phyloP scores from a whole-genome alignment of 2,113 vertebrate species.

The Euleptes europaea region DNA sequence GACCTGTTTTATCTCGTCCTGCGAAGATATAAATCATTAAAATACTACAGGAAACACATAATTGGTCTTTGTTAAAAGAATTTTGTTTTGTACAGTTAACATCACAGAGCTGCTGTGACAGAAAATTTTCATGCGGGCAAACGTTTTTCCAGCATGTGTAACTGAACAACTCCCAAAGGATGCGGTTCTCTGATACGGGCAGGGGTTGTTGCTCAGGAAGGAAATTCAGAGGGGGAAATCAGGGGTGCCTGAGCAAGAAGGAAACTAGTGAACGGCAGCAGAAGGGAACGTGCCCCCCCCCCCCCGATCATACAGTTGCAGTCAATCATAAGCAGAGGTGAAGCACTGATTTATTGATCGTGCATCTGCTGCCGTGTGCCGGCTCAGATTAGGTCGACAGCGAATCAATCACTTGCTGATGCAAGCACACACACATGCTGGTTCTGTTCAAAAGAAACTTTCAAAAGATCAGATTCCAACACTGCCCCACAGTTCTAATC shows the following conservation, averaged over 20 bases:
- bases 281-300: conserved; percentile 14
- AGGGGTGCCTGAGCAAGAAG: background rate
- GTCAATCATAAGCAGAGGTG: conserved; percentile 41
- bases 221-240: conserved; percentile 5
- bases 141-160: background rate
- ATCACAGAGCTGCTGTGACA: background rate
- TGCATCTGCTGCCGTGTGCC: conserved; percentile 30
- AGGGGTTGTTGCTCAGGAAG: conserved; percentile 2
- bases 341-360: conserved; percentile 36
- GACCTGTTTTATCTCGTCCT: too few species aligned
- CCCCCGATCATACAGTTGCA: background rate
- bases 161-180: background rate
- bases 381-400: background rate
- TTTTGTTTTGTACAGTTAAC: background rate
- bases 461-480: too few species aligned
- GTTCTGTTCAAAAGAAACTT: background rate
- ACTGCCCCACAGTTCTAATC: background rate
- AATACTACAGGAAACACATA: background rate
- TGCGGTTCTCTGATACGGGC: background rate
- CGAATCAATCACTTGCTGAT: background rate
- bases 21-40: background rate
- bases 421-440: background rate
- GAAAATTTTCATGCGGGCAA: background rate
- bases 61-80: background rate
- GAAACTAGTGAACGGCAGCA: background rate